Conservation (phyloP, 2,113 vertebrate species). For the Strigops habroptila region DNA sequence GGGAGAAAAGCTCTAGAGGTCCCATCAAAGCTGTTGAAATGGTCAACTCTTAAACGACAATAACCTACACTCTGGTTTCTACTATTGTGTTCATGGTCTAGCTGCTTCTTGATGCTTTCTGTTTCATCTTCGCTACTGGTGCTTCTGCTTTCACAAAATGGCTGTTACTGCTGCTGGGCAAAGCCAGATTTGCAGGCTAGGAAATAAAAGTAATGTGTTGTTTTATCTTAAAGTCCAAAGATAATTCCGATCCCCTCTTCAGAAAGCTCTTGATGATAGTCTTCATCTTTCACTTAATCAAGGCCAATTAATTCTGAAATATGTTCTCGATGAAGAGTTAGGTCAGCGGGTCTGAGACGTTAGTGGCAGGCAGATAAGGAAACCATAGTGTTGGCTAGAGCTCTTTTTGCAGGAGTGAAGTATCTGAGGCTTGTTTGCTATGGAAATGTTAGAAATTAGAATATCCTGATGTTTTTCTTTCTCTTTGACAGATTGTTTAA, state of each 20-base stretch:
- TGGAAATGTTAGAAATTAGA: conserved; percentile 11
- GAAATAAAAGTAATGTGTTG: conserved; percentile 41
- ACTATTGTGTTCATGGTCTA: not conserved
- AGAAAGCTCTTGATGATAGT: conserved; percentile 53
- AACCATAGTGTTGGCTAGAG: conserved; percentile 17
- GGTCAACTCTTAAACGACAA: not conserved
- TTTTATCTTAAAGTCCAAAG: conserved; percentile 30
- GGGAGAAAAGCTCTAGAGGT: not conserved
- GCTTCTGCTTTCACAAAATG: not conserved
- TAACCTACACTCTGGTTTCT: not conserved
- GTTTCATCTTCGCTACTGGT: not conserved
- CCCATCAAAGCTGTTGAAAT: not conserved
- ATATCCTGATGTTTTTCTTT: conserved; percentile 36
- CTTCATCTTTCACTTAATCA: conserved; percentile 63
- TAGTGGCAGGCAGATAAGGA: conserved; percentile 15
- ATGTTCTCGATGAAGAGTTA: conserved; percentile 27
- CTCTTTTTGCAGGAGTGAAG: conserved; percentile 5
- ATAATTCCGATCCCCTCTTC: conserved; percentile 49
- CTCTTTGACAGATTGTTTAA: conserved; percentile 82
- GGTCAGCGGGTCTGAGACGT: conserved; percentile 44
- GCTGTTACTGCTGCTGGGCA: conserved; percentile 30
- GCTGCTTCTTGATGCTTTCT: not conserved
- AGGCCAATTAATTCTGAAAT: conserved; percentile 58
- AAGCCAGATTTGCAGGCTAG: not conserved
- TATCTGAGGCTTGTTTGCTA: not conserved